Evolutionary conservation across 2,113 vertebrate genomes (phyloP).

Genomic region (Hippocampus comes): DNA sequence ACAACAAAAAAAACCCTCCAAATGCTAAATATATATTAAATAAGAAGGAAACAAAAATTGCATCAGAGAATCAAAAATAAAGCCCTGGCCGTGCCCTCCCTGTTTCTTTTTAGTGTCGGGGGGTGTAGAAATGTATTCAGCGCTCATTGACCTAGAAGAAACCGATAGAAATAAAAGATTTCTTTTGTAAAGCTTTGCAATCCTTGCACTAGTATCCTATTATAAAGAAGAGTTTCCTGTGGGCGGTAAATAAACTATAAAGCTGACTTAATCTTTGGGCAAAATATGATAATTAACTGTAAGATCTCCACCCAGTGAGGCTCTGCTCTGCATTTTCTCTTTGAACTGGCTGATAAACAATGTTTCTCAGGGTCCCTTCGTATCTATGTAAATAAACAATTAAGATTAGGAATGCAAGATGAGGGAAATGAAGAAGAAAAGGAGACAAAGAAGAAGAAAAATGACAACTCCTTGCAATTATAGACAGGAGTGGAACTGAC

Average conservation of each 20-base stretch:
- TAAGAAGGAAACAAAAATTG: background rate
- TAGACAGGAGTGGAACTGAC: too few relatives aligned
- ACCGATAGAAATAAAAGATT: constrained; percentile 6
- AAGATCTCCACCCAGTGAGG: constrained; percentile 37
- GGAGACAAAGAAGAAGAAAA: too few relatives aligned
- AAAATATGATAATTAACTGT: constrained; percentile 35
- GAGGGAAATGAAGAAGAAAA: background rate
- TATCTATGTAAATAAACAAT: constrained; percentile 46
- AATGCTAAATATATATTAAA: too few relatives aligned
- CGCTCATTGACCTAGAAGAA: constrained; percentile 16
- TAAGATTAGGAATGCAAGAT: constrained; percentile 39
- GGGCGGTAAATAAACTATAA: constrained; percentile 14
- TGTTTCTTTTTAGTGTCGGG: background rate
- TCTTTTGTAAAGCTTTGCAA: background rate
- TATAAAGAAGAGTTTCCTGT: constrained; percentile 7
- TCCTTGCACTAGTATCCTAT: background rate
- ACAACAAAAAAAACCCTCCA: too few relatives aligned
- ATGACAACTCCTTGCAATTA: too few relatives aligned
- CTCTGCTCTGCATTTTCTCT: constrained; percentile 27
- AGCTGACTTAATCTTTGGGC: constrained; percentile 22
- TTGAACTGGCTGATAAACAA: constrained; percentile 37
- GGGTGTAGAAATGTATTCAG: background rate
- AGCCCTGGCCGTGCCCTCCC: background rate
- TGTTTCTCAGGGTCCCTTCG: constrained; percentile 19
- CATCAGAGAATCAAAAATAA: background rate